Conservation (phyloP, 2,113 vertebrate species). For the Gymnocephalus cernua region DNA sequence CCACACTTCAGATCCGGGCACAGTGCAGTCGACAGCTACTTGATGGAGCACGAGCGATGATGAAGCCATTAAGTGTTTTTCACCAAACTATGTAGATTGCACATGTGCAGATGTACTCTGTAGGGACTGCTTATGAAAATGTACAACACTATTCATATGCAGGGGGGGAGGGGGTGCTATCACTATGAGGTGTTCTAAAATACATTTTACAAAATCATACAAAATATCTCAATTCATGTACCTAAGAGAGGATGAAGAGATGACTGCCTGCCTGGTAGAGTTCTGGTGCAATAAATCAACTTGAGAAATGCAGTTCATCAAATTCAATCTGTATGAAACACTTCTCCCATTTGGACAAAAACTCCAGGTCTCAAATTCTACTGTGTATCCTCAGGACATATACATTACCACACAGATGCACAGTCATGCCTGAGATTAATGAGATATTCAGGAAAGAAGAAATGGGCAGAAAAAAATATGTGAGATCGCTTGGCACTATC, state of each 20-base stretch:
- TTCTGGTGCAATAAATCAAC: background rate
- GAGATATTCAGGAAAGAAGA: background rate
- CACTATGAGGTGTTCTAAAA: background rate
- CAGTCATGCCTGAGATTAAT: slow-evolving; percentile 20
- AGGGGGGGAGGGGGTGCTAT: background rate
- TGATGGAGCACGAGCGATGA: background rate
- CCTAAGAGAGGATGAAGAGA: background rate
- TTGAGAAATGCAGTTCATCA: background rate
- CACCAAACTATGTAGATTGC: background rate
- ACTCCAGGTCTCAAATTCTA: slow-evolving; percentile 18
- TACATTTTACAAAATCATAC: background rate
- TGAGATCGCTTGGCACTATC: background rate
- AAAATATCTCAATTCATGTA: background rate
- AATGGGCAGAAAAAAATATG: background rate
- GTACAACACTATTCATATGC: background rate
- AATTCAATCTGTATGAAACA: background rate
- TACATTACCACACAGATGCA: slow-evolving; percentile 30
- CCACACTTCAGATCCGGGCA: background rate
- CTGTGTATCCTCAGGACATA: background rate
- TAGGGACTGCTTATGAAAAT: background rate
- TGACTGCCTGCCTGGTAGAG: background rate
- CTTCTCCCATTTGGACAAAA: slow-evolving; percentile 18
- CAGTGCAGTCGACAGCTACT: background rate
- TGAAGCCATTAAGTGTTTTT: slow-evolving; percentile 14
- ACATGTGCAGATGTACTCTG: background rate